Conservation (phyloP, 2,797 vertebrate species). For the Pangasius krempfi region DNA sequence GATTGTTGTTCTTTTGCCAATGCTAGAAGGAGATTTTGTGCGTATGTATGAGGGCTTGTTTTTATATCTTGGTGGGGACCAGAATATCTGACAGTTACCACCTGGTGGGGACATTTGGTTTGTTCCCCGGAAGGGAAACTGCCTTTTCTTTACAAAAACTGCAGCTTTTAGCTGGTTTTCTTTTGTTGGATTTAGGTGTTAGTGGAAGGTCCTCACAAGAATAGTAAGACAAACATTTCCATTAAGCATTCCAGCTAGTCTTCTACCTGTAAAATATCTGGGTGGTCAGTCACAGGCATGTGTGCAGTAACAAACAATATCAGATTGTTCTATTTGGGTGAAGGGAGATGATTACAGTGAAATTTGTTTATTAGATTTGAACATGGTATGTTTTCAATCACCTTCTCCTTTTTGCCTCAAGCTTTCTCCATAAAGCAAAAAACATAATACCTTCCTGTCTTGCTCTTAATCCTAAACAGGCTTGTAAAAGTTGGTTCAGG, state of each 20-base stretch:
- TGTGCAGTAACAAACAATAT: slow-evolving; percentile 61
- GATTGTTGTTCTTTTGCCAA: slow-evolving; percentile 48
- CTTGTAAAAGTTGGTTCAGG: slow-evolving; percentile 56
- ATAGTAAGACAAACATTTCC: not conserved
- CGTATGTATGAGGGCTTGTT: slow-evolving; percentile 52
- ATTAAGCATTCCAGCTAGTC: slow-evolving; percentile 49
- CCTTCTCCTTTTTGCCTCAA: slow-evolving; percentile 60
- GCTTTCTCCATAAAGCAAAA: slow-evolving; percentile 55
- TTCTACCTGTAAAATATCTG: slow-evolving; percentile 67
- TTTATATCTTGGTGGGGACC: not conserved
- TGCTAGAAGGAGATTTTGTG: slow-evolving; percentile 10
- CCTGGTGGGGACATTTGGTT: not conserved
- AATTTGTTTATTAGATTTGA: slow-evolving; percentile 54
- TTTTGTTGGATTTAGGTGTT: too few relatives aligned
- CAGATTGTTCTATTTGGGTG: slow-evolving; percentile 52
- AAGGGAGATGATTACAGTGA: slow-evolving; percentile 54
- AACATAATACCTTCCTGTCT: slow-evolving; percentile 49
- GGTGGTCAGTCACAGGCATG: slow-evolving; percentile 71
- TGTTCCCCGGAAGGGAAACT: not conserved
- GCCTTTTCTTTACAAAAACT: not conserved
- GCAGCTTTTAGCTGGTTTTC: not conserved
- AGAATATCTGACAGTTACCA: not conserved
- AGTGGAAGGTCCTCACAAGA: not conserved
- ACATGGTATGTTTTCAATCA: slow-evolving; percentile 62
- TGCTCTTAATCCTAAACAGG: slow-evolving; percentile 46